A percentile compares a stretch with the other conserved stretches of the same genome.
Evolutionary conservation across 2,113 vertebrate genomes (phyloP).

Genomic region (Salvelinus alpinus): DNA sequence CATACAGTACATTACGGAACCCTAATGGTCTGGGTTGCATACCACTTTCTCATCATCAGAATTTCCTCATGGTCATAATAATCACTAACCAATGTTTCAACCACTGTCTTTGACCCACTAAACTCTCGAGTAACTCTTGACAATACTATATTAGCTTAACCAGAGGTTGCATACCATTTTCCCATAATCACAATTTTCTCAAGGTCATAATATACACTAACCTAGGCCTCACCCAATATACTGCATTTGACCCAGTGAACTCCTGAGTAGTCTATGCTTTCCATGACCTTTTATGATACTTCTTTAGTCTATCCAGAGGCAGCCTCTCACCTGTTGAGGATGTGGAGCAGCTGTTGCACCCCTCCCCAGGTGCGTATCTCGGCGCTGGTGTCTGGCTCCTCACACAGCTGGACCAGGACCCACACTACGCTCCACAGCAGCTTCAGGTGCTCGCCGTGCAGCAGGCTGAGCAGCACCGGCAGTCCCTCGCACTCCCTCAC

Average conservation of each 20-base stretch:
- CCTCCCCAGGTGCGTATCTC: constrained; percentile 88
- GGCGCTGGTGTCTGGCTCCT: constrained; percentile 80
- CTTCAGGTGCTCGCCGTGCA: constrained; percentile 82
- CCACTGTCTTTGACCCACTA: not conserved
- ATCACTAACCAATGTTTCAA: not conserved
- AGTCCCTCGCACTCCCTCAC: constrained; percentile 81
- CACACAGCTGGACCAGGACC: constrained; percentile 89
- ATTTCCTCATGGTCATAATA: not conserved
- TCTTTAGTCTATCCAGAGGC: too few relatives aligned
- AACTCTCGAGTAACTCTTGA: too few relatives aligned
- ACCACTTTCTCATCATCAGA: too few relatives aligned
- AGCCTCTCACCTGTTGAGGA: constrained; percentile 78
- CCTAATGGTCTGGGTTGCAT: not conserved
- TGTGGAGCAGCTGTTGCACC: constrained; percentile 86
- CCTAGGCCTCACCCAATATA: too few relatives aligned
- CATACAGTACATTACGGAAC: not conserved
- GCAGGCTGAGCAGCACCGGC: constrained; percentile 84
- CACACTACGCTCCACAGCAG: constrained; percentile 86
- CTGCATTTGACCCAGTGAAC: too few relatives aligned
- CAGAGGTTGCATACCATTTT: too few relatives aligned
- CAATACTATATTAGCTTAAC: too few relatives aligned
- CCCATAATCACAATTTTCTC: too few relatives aligned
- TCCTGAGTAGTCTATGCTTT: not conserved
- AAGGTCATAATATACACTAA: too few relatives aligned
- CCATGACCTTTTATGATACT: not conserved